phyloP scores from a whole-genome alignment of 2,888 invertebrate species.

The Pyrrhia umbra region DNA sequence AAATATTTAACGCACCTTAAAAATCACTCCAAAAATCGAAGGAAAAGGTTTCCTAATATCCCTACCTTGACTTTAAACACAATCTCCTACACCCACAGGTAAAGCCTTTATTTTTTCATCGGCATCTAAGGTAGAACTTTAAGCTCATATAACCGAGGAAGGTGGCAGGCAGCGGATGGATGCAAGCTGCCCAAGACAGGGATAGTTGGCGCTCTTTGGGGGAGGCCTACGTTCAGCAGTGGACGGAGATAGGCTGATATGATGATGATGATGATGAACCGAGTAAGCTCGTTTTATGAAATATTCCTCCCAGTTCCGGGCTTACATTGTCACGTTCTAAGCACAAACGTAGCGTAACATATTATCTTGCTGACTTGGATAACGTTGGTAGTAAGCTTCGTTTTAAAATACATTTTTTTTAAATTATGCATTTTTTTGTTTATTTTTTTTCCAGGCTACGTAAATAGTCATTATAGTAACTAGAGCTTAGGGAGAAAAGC shows the following conservation, averaged over 20 bases:
- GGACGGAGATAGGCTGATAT: too few species aligned
- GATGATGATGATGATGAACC: too few species aligned
- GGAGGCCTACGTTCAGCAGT: too few species aligned
- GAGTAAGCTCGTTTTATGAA: slow-evolving; percentile 55
- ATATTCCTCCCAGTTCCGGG: slow-evolving; percentile 46
- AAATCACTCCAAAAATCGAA: too few species aligned
- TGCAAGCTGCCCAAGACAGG: too few species aligned
- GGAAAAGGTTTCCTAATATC: too few species aligned
- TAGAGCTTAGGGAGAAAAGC: too few species aligned
- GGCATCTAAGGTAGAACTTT: slow-evolving; percentile 11
- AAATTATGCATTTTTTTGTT: slow-evolving; percentile 21
- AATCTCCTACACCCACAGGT: background rate
- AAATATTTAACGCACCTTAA: too few species aligned
- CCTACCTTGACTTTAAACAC: background rate
- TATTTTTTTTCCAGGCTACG: background rate
- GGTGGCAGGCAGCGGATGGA: too few species aligned
- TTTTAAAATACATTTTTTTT: slow-evolving; percentile 26
- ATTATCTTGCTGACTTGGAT: slow-evolving; percentile 53
- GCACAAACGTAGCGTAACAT: slow-evolving; percentile 61
- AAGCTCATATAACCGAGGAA: slow-evolving; percentile 37
- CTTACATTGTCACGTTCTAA: slow-evolving; percentile 60
- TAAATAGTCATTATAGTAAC: too few species aligned
- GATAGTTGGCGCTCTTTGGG: too few species aligned
- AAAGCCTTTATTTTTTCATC: background rate
- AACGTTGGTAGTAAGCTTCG: slow-evolving; percentile 26